Percentiles rank a stretch among this genome's conserved stretches.
These are phyloP conservation scores for Eciton burchellii DNA, from an alignment of 1,140 invertebrate species.

Conservation along the genomic window DNA sequence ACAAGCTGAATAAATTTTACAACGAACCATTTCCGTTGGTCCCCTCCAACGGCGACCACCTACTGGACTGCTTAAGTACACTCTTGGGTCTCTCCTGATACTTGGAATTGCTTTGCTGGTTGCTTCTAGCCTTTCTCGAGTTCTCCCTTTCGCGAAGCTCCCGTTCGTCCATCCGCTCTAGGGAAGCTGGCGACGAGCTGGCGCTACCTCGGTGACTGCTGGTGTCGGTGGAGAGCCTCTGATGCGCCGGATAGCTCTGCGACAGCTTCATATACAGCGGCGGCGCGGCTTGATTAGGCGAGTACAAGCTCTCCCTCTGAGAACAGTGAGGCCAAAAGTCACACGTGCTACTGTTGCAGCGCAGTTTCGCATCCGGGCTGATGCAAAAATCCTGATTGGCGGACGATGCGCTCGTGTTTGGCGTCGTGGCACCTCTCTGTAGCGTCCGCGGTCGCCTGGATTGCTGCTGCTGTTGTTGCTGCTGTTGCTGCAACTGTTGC, in stretches of 20 bases:
- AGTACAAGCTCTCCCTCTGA: slow-evolving; percentile 83
- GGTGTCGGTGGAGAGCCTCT: slow-evolving; percentile 77
- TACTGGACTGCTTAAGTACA: slow-evolving; percentile 73
- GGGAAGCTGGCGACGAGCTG: slow-evolving; percentile 80
- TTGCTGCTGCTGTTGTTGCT: slow-evolving; percentile 75
- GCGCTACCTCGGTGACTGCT: slow-evolving; percentile 76
- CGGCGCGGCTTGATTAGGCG: slow-evolving; percentile 75
- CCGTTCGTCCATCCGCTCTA: slow-evolving; percentile 80
- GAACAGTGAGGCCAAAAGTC: slow-evolving; percentile 87
- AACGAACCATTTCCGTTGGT: slow-evolving; percentile 70
- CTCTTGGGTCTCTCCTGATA: slow-evolving; percentile 76
- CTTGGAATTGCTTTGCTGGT: slow-evolving; percentile 58
- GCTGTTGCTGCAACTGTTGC: slow-evolving; percentile 51
- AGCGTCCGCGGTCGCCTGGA: slow-evolving; percentile 79
- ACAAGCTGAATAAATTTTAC: background rate
- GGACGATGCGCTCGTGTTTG: slow-evolving; percentile 75
- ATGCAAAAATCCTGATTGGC: slow-evolving; percentile 74
- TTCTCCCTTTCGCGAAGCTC: slow-evolving; percentile 69
- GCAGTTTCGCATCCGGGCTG: slow-evolving; percentile 79
- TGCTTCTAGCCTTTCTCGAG: slow-evolving; percentile 66
- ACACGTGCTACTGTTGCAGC: slow-evolving; percentile 86
- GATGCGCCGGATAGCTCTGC: slow-evolving; percentile 86
- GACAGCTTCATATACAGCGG: slow-evolving; percentile 85
- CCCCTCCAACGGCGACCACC: slow-evolving; percentile 66
- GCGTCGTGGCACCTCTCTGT: slow-evolving; percentile 85